phyloP scores from a whole-genome alignment of 1,140 invertebrate genomes.

The Melipona quadrifasciata region DNA sequence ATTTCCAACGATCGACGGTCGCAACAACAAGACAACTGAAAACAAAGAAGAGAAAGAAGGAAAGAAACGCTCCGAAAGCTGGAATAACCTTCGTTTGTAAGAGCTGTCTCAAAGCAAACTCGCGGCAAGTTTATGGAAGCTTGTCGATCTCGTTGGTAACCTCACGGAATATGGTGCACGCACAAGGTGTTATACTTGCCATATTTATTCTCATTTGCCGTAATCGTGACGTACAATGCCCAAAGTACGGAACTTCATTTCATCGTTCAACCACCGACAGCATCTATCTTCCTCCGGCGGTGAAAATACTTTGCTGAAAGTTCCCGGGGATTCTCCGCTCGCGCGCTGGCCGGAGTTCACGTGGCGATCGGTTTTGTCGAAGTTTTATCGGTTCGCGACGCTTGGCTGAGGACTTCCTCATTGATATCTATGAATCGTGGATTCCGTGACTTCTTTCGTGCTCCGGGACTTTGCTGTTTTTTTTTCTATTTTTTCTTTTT shows the following conservation, averaged over 20 bases:
- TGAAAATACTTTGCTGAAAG: background rate
- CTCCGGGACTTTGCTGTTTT: too few relatives aligned
- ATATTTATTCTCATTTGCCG: conserved; percentile 8
- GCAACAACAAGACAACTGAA: too few relatives aligned
- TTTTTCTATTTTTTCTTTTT: too few relatives aligned
- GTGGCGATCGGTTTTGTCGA: background rate
- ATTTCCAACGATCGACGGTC: too few relatives aligned
- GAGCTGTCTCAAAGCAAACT: background rate
- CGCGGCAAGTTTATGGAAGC: background rate
- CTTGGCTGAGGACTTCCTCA: background rate
- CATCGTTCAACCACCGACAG: background rate
- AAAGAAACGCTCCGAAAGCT: too few relatives aligned
- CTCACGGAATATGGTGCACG: background rate
- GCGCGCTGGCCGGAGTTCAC: background rate
- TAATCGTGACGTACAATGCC: conserved; percentile 2
- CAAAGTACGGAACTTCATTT: background rate
- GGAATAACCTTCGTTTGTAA: too few relatives aligned
- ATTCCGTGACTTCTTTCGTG: background rate
- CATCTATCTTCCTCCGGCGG: background rate
- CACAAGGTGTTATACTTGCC: conserved; percentile 36
- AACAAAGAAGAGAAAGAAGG: too few relatives aligned
- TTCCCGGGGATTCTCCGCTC: background rate
- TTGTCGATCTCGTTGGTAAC: background rate
- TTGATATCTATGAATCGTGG: conserved; percentile 6
- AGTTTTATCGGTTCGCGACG: background rate